phyloP scores from a whole-genome alignment of 35 echinoderm and acorn worm genomes.

The Ophioderma brevispina region DNA sequence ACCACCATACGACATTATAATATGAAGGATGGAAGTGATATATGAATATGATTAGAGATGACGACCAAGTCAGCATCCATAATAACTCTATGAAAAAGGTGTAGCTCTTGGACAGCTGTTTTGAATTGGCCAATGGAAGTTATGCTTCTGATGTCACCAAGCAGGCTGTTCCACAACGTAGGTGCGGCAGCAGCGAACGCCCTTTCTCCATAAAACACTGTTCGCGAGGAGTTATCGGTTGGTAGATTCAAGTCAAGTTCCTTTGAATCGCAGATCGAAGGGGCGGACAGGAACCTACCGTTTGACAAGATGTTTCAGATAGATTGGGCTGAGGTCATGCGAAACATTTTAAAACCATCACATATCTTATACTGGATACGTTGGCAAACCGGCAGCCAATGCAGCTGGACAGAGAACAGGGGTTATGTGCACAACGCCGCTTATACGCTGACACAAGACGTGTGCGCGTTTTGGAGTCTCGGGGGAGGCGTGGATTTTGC shows the following conservation, averaged over 20 bases:
- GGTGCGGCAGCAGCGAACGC: constrained; percentile 11
- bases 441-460: not conserved
- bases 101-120: constrained; percentile 1
- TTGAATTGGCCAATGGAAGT: not conserved
- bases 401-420: not conserved
- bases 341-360: not conserved
- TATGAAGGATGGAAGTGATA: no score
- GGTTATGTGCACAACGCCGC: not conserved
- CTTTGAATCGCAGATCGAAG: not conserved
- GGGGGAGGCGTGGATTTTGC: constrained; percentile 20
- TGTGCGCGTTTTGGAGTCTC: constrained; percentile 23
- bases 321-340: not conserved
- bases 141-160: not conserved
- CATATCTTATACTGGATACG: not conserved
- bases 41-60: no score
- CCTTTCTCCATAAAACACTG: constrained; percentile 1
- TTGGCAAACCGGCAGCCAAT: not conserved
- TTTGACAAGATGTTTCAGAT: not conserved
- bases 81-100: not conserved
- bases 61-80: no score
- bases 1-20: no score
- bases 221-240: not conserved
- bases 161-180: not conserved
- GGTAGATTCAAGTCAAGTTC: not conserved
- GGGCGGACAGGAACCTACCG: not conserved